Conservation (phyloP, 1,140 invertebrate species). For the Psilanteris sp. region DNA sequence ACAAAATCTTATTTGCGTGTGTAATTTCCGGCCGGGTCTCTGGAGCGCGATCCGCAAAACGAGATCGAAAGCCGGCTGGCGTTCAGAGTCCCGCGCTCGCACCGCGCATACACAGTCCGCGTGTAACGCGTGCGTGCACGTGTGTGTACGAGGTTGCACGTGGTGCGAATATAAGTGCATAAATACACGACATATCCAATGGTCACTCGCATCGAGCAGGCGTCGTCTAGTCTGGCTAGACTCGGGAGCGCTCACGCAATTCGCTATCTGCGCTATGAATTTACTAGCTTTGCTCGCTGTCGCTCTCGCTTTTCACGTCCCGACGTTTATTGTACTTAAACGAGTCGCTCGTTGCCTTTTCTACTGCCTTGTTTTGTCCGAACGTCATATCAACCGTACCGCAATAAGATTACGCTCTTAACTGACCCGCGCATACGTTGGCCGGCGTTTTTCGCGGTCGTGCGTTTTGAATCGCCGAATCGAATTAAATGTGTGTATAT, state of each 20-base stretch:
- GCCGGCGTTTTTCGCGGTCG: too few species aligned
- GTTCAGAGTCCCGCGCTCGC: background rate
- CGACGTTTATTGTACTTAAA: constrained; percentile 35
- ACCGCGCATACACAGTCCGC: too few species aligned
- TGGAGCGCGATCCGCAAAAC: constrained; percentile 12
- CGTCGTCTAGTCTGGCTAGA: constrained; percentile 55
- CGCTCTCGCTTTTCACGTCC: constrained; percentile 13
- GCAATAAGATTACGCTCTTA: too few species aligned
- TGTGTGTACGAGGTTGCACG: constrained; percentile 13
- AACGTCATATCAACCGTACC: too few species aligned
- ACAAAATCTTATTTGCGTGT: constrained; percentile 49
- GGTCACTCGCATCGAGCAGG: constrained; percentile 48
- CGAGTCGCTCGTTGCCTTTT: too few species aligned
- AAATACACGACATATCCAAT: constrained; percentile 31
- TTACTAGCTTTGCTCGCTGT: constrained; percentile 17
- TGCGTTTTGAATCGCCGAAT: too few species aligned
- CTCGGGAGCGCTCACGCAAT: constrained; percentile 36
- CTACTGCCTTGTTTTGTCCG: too few species aligned
- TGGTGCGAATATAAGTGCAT: constrained; percentile 49
- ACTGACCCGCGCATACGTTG: too few species aligned
- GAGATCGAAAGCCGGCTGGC: constrained; percentile 17
- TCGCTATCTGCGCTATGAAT: constrained; percentile 35
- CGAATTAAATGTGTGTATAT: too few species aligned
- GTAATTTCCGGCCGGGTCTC: constrained; percentile 47
- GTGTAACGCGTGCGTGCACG: background rate